Base-by-base conservation (phyloP, 2,888 invertebrate species). In the Scaptomyza cyrtandrae region DNA sequence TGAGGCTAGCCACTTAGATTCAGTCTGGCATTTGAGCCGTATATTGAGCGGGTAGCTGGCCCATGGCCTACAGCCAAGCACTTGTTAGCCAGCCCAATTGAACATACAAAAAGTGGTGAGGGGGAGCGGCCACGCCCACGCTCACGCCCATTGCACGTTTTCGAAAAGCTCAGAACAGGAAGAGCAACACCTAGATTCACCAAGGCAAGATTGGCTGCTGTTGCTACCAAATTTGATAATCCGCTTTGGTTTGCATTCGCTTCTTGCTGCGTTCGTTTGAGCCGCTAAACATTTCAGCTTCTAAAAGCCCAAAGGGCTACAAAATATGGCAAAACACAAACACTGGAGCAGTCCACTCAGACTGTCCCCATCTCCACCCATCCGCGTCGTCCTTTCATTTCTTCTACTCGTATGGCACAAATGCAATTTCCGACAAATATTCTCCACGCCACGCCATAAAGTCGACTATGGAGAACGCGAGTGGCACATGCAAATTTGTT, bases 211-310 rank as follows among this genome's bases (percentile, higher is more conserved):
- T 24, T n/a, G 2, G 37, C 37, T 6, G 43, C 49, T 43, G 56
- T 37, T 60, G 46, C 70, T 52, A 39, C 27, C 53, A 16, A 52
- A 52, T 75, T 69, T 65, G 57, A 66, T 86, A 83, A 83, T 83
- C 83, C 88, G 88, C 86, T 83, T 88, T 88, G 54, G 67, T 19
- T 49, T 65, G 63, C 53, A 68, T 68, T 69, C 70, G 72, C 68
- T 71, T 69, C 79, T 68, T 66, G 68, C 67, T 60, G 77, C 85
- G 58, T 71, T 70, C 72, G 68, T 86, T 87, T 68, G 77, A 74
- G 83, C 86, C 86, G 71, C 66, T 80, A 77, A 87, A 79, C 86
- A 77, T 79, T 86, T 88, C 72, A 67, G 86, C 86, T 77, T 71
- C 71, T 72, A 82, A 82, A 69, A 53, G 64, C 70, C 86, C 68